Evolutionary conservation across 2,113 vertebrate species (phyloP).

Genomic region (Nansenia antarctica): DNA sequence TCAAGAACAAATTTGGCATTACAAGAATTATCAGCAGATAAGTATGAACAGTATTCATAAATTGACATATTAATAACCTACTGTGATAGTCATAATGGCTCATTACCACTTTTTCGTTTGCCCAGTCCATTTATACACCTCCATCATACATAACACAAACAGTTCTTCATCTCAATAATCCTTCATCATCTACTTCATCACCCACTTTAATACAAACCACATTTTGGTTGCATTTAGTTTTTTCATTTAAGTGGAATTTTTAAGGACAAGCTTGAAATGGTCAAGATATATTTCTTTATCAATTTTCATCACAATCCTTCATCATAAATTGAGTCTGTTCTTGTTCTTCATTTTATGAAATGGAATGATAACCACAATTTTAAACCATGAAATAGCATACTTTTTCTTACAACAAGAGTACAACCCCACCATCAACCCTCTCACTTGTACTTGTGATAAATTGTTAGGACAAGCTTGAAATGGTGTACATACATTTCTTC

Average conservation of each 20-base stretch:
- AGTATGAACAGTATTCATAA: neutral
- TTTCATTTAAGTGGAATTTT: neutral
- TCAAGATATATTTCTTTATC: neutral
- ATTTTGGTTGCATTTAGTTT: too few species aligned
- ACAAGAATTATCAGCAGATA: neutral
- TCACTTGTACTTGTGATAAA: too few species aligned
- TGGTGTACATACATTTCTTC: too few species aligned
- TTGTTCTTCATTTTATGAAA: slow-evolving; percentile 4
- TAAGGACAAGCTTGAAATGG: neutral
- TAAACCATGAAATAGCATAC: neutral
- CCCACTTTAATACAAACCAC: neutral
- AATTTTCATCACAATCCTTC: neutral
- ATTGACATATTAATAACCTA: neutral
- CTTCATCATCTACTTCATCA: neutral
- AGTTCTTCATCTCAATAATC: neutral
- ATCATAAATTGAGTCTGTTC: neutral
- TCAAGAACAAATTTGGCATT: slow-evolving; percentile 1
- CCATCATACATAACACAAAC: neutral
- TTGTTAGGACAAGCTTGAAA: neutral
- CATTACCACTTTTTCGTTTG: neutral
- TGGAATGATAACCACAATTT: neutral
- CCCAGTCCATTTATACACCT: neutral
- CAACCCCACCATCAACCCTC: neutral
- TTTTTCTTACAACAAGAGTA: neutral
- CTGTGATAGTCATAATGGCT: neutral